Conservation (phyloP, 1,140 invertebrate species). For the Caenorhabditis remanei region DNA sequence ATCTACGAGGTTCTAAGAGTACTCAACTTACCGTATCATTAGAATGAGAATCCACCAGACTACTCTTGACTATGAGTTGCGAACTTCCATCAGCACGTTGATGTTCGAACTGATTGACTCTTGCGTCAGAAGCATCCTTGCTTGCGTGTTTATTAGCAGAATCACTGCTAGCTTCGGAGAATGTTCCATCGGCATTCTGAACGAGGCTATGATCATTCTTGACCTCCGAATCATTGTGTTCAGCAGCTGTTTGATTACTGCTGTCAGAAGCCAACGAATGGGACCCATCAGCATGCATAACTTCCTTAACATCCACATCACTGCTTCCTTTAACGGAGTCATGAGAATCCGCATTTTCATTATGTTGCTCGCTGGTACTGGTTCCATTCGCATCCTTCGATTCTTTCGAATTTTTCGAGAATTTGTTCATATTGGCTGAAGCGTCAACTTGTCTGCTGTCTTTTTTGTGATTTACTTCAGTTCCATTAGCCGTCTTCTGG, state of each 20-base stretch:
- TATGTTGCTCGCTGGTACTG: too few relatives aligned
- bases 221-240: background rate
- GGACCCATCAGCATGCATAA: background rate
- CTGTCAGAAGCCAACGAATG: background rate
- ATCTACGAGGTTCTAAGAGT: background rate
- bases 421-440: background rate
- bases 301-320: background rate
- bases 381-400: background rate
- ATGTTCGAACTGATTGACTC: background rate
- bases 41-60: background rate
- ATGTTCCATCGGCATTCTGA: conserved; percentile 19
- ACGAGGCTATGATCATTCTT: too few relatives aligned
- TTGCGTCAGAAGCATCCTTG: conserved; percentile 27
- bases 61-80: background rate
- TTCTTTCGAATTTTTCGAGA: background rate
- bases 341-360: background rate
- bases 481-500: background rate
- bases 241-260: conserved; percentile 24
- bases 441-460: conserved; percentile 17
- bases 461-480: background rate
- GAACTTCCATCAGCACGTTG: background rate
- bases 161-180: background rate
- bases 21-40: conserved; percentile 15
- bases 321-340: background rate
- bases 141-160: background rate